phyloP scores from a whole-genome alignment of 2,113 vertebrate genomes.

The Heliornis fulica region DNA sequence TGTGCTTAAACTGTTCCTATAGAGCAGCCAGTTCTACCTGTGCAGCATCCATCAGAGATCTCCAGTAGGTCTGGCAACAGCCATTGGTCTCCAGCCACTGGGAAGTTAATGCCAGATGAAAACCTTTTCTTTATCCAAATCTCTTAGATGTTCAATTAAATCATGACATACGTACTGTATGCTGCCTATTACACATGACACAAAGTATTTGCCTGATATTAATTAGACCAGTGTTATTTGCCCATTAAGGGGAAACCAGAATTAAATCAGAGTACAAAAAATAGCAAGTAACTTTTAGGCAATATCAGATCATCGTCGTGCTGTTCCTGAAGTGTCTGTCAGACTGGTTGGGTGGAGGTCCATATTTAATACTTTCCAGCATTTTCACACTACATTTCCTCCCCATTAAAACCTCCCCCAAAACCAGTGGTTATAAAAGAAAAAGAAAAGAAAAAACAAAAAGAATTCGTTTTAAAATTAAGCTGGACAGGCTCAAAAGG shows the following conservation, averaged over 20 bases:
- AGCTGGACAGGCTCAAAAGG: background rate
- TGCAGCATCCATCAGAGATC: background rate
- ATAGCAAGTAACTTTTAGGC: background rate
- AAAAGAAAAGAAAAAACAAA: too few relatives aligned
- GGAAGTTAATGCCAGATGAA: constrained; percentile 37
- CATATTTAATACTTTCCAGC: background rate
- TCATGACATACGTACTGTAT: constrained; percentile 50
- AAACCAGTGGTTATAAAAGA: too few relatives aligned
- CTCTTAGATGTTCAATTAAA: constrained; percentile 52
- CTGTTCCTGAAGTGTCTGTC: background rate
- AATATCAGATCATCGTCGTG: background rate
- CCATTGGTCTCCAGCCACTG: background rate
- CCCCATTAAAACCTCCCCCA: fast-evolving
- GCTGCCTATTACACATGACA: constrained; percentile 66
- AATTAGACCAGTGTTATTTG: constrained; percentile 48
- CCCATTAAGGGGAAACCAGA: background rate
- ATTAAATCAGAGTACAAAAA: constrained; percentile 18
- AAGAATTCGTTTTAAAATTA: background rate
- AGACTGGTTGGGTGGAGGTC: background rate
- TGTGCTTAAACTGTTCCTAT: background rate
- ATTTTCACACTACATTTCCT: background rate
- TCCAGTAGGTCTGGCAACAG: background rate
- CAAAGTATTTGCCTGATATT: constrained; percentile 69
- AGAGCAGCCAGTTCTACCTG: background rate
- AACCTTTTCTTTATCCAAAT: constrained; percentile 12